Percentiles rank a stretch among this genome's conserved stretches.
Conservation (phyloP, 2,113 vertebrate species). For the Callionymus lyra region DNA sequence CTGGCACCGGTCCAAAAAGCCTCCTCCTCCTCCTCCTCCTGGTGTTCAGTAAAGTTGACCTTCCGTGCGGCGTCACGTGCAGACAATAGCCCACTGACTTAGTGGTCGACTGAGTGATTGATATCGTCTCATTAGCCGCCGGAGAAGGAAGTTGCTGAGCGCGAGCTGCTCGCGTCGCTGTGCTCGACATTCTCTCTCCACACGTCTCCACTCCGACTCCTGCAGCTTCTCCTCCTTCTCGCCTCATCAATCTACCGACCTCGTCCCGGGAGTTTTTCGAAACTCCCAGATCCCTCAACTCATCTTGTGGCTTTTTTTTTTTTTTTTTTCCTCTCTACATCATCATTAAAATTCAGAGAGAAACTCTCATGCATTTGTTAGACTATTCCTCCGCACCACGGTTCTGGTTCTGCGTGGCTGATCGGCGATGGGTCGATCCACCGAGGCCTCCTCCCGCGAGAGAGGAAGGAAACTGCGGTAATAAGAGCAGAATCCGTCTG, state of each 20-base stretch:
- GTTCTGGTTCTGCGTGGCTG: slow-evolving; percentile 32
- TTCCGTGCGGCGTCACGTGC: slow-evolving; percentile 33
- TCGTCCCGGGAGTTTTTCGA: slow-evolving; percentile 34
- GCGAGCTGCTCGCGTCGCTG: background rate
- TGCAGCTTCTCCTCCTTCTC: slow-evolving; percentile 15
- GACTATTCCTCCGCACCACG: no score
- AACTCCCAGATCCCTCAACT: slow-evolving; percentile 52
- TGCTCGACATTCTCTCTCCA: no score
- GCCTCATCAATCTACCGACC: slow-evolving; percentile 40
- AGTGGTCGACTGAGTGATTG: slow-evolving; percentile 38
- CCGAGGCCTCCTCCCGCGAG: slow-evolving; percentile 38
- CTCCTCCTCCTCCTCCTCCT: slow-evolving; percentile 7
- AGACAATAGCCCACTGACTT: slow-evolving; percentile 34
- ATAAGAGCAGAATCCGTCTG: slow-evolving; percentile 37
- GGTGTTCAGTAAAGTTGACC: slow-evolving; percentile 22
- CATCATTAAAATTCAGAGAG: slow-evolving; percentile 46
- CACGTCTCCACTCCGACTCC: background rate
- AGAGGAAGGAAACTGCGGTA: slow-evolving; percentile 30
- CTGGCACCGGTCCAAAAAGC: slow-evolving; percentile 11
- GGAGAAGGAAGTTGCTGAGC: slow-evolving; percentile 14
- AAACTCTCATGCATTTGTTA: no score
- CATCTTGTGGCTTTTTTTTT: slow-evolving; percentile 30
- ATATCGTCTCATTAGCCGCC: slow-evolving; percentile 47
- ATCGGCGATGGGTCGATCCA: slow-evolving; percentile 34
- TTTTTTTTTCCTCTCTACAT: no score